These are phyloP conservation scores for Lasioglossum malachurum DNA, from an alignment of 2,888 invertebrate species.

Conservation along the genomic window DNA sequence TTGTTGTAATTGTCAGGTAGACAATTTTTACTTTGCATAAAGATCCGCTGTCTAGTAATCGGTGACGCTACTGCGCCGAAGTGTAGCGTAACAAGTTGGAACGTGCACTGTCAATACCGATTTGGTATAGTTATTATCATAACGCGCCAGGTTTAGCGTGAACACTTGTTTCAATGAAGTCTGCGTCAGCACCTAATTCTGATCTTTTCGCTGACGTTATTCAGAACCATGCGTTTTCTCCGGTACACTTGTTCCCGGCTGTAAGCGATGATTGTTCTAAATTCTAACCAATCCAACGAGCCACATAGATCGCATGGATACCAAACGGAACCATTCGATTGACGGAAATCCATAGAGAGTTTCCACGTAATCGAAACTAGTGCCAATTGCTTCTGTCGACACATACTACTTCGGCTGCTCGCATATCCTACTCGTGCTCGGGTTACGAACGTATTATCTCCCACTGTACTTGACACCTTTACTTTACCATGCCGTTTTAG, in stretches of 20 bases:
- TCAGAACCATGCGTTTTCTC: conserved; percentile 18
- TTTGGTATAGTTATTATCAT: conserved; percentile 34
- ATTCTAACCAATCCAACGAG: neutral
- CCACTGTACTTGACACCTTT: neutral
- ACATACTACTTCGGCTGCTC: conserved; percentile 48
- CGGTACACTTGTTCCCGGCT: neutral
- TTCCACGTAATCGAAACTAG: conserved; percentile 44
- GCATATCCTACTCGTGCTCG: conserved; percentile 41
- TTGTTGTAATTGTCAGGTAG: too few species aligned
- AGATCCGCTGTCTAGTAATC: neutral
- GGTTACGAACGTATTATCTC: conserved; percentile 28
- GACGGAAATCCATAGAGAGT: conserved; percentile 14
- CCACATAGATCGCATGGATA: neutral
- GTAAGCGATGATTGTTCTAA: neutral
- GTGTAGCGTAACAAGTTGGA: neutral
- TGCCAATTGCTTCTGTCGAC: conserved; percentile 46
- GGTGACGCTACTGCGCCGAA: neutral
- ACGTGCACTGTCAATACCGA: neutral
- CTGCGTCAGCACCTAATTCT: conserved; percentile 56
- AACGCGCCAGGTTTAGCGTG: conserved; percentile 49
- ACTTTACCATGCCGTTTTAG: neutral
- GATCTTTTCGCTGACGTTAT: conserved; percentile 51
- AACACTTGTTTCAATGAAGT: conserved; percentile 67
- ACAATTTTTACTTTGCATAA: too few species aligned
- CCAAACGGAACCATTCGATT: neutral